Base-by-base conservation (phyloP, 2,113 vertebrate genomes). In the Girardinichthys multiradiatus region DNA sequence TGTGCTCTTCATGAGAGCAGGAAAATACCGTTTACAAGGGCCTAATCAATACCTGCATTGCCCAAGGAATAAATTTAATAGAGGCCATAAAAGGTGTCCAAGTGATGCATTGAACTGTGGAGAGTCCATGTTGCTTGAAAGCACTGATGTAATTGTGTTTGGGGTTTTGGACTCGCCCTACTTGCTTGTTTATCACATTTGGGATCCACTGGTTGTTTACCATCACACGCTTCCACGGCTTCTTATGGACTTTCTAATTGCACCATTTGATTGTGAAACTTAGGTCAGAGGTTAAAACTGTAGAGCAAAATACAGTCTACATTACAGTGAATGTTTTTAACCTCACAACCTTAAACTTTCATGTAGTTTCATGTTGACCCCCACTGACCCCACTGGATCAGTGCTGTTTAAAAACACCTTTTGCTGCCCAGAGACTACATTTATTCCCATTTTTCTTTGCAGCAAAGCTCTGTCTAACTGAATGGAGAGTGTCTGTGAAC, bases 1-100 rank as follows among this genome's bases (percentile, higher is more conserved):
- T 30, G 24, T 28, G 12, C 48, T 35, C 57, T 70, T 37, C 57
- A 68, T 11, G 19, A 37, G 30, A 29, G 35, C 12, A 24, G 77
- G 64, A 74, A 81, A 82, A 67, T 61, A 48, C 61, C 70, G 68
- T 86, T 91, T 82, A 86, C 72, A 72, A 82, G 76, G 4, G 30
- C 31, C 33, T 85, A 84, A 92, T 90, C 90, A 78, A 89, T 92
- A 87, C 70, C 72, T 71, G 63, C 63, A 37, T 82, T 68, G 67
- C 74, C 75, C 67, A n/a, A 82, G 71, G 72, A 87, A 79, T 69
- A 66, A 85, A 80, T 91, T 90, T 81, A 83, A 77, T 69, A 29
- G 73, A 2, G 35, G 57, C 86, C 74, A 83, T 89, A 86, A 90
- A 88, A 86, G 17, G 73, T 86, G 88, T 81, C 82, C 17, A 13